phyloP scores from a whole-genome alignment of 1,140 invertebrate species.

The Polypedilum pembai region DNA sequence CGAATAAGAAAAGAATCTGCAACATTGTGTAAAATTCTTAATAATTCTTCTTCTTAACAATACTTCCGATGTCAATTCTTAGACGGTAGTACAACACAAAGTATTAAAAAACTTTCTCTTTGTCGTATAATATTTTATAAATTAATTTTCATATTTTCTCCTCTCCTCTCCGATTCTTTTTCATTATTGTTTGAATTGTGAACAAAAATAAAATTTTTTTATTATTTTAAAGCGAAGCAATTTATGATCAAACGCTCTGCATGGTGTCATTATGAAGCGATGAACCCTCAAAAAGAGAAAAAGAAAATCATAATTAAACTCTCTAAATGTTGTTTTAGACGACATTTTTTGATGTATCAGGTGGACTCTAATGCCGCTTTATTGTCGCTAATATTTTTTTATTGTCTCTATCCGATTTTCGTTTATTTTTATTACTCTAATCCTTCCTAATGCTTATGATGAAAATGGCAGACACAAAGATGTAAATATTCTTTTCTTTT shows the following conservation, averaged over 20 bases:
- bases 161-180: no score
- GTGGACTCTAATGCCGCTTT: conserved; percentile 21
- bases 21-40: no score
- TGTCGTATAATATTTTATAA: neutral
- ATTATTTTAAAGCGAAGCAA: neutral
- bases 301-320: conserved; percentile 16
- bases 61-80: conserved; percentile 8
- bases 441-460: conserved; percentile 1
- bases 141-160: no score
- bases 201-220: neutral
- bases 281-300: neutral
- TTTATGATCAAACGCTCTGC: neutral
- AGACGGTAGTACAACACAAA: neutral
- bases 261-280: neutral
- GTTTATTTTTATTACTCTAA: neutral
- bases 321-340: neutral
- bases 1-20: no score
- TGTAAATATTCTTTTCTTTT: neutral
- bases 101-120: conserved; percentile 18
- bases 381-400: conserved; percentile 22
- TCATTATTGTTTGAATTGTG: no score
- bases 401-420: conserved; percentile 23
- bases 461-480: neutral
- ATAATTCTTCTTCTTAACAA: no score
- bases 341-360: conserved; percentile 22